A percentile compares a stretch with the other conserved stretches of the same genome.
These are phyloP conservation scores for Andrena trimmerana DNA, from an alignment of 2,888 invertebrate species.

Conservation along the genomic window DNA sequence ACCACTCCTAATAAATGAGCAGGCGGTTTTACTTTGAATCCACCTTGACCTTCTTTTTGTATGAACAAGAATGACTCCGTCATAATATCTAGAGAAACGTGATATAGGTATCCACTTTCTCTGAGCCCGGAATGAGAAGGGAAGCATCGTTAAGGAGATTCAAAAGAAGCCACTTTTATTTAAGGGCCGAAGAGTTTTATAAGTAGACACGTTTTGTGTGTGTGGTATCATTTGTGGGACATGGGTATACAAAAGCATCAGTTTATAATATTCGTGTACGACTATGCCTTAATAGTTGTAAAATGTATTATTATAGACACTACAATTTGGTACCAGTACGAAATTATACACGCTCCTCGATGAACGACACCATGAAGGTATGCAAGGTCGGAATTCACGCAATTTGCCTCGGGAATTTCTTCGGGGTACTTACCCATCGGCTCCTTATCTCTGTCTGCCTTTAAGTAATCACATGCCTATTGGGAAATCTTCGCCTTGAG, in stretches of 20 bases:
- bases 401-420: conserved; percentile 50
- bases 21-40: conserved; percentile 16
- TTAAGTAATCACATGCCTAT: conserved; percentile 62
- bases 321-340: neutral
- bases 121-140: neutral
- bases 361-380: conserved; percentile 28
- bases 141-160: conserved; percentile 8
- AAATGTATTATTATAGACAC: neutral
- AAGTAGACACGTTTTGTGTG: neutral
- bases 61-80: conserved; percentile 7
- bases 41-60: conserved; percentile 22
- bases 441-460: conserved; percentile 43
- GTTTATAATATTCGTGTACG: no score
- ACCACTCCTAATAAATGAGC: neutral
- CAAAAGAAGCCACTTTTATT: neutral
- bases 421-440: conserved; percentile 30
- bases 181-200: neutral
- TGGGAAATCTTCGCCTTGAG: conserved; percentile 65
- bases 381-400: conserved; percentile 57
- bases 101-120: conserved; percentile 1
- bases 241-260: no score
- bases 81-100: conserved; percentile 19
- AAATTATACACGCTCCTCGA: neutral
- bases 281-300: no score
- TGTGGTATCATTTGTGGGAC: neutral